Percentiles rank a stretch among this genome's conserved stretches.
phyloP scores from a whole-genome alignment of 2,797 vertebrate species.

The Nasua narica region DNA sequence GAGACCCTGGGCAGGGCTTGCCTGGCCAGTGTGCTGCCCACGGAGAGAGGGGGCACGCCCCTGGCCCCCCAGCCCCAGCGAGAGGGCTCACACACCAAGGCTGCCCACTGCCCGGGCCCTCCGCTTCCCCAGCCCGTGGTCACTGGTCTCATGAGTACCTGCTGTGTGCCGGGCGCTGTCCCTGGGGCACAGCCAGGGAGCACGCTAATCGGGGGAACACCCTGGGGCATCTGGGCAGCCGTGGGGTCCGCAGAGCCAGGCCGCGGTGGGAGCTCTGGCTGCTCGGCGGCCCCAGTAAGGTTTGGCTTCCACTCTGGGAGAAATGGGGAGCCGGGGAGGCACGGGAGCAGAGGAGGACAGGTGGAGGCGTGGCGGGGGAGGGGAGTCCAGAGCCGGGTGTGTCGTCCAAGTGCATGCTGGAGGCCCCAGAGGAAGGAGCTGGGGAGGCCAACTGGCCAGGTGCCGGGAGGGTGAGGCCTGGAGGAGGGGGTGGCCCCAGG shows the following conservation, averaged over 20 bases:
- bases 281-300: background rate
- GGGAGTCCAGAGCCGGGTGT: background rate
- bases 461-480: background rate
- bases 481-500: rapidly evolving
- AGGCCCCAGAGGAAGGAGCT: background rate
- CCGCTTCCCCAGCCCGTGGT: rapidly evolving
- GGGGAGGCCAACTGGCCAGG: background rate
- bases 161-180: background rate
- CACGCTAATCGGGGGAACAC: background rate
- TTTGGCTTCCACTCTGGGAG: background rate
- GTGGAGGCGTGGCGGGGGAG: background rate
- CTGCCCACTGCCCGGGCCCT: background rate
- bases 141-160: background rate
- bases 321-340: background rate
- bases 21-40: background rate
- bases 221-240: background rate
- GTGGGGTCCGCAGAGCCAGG: background rate
- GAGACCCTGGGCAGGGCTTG: background rate
- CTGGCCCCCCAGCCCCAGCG: background rate
- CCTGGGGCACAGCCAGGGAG: background rate
- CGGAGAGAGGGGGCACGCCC: too few species aligned
- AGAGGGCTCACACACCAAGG: background rate
- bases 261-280: background rate
- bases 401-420: background rate
- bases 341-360: background rate